phyloP scores from a whole-genome alignment of 2,113 vertebrate species.

The Neolamprologus falcicula region DNA sequence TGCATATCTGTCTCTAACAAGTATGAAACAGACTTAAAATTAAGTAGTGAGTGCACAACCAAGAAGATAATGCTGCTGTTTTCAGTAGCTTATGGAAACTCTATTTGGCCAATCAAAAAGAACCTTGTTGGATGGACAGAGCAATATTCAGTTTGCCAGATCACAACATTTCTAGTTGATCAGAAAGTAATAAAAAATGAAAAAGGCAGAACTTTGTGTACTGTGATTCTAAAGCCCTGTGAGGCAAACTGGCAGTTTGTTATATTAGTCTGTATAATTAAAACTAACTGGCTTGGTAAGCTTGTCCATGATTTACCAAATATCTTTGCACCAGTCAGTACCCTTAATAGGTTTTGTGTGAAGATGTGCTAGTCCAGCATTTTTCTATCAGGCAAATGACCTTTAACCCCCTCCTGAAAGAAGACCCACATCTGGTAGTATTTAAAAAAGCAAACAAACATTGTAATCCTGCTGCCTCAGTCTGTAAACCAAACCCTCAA shows the following conservation, averaged over 20 bases:
- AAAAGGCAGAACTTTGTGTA: neutral
- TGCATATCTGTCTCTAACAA: neutral
- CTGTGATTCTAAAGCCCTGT: neutral
- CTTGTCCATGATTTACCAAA: neutral
- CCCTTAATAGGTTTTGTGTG: neutral
- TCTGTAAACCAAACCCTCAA: neutral
- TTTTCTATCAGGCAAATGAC: constrained; percentile 2
- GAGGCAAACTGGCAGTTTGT: neutral
- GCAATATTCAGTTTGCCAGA: neutral
- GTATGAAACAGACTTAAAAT: neutral
- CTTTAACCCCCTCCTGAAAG: neutral
- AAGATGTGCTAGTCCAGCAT: neutral
- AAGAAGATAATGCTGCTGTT: neutral
- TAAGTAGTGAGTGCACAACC: neutral
- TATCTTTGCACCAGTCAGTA: neutral
- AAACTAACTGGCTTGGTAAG: neutral
- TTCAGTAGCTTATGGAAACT: neutral
- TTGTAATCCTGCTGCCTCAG: constrained; percentile 14
- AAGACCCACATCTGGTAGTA: constrained; percentile 51
- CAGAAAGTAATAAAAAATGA: neutral
- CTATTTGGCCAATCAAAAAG: neutral
- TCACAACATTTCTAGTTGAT: neutral
- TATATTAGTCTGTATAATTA: neutral
- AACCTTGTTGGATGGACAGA: neutral
- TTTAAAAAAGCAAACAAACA: constrained; percentile 48